phyloP scores from a whole-genome alignment of 2,113 vertebrate genomes.

The Leptobrachium ailaonicum region DNA sequence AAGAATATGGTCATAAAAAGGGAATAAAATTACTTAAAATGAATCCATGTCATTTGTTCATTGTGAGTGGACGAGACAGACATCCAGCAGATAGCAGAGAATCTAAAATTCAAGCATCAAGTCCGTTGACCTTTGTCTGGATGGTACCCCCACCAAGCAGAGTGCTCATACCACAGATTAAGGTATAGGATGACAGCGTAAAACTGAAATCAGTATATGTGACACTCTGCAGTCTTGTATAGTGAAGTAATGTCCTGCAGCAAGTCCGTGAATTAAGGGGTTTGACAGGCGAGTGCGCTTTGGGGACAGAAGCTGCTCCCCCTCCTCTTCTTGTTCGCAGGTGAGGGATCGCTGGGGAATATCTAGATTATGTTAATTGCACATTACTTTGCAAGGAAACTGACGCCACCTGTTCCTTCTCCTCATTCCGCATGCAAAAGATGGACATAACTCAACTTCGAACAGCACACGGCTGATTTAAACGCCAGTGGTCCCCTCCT shows the following conservation, averaged over 20 bases:
- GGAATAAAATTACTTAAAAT: too few species aligned
- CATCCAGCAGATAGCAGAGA: too few species aligned
- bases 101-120: too few species aligned
- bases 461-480: constrained; percentile 41
- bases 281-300: constrained; percentile 29
- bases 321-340: constrained; percentile 36
- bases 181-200: too few species aligned
- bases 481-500: constrained; percentile 26
- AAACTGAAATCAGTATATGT: constrained; percentile 3
- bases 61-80: too few species aligned
- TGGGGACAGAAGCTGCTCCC: constrained; percentile 9
- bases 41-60: too few species aligned
- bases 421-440: constrained; percentile 47
- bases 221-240: constrained; percentile 20
- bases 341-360: constrained; percentile 48
- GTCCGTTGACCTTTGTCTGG: too few species aligned
- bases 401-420: constrained; percentile 49
- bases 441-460: constrained; percentile 46
- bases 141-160: too few species aligned
- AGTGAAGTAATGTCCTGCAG: constrained; percentile 11
- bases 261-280: constrained; percentile 14
- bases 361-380: constrained; percentile 51
- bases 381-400: constrained; percentile 46
- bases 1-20: too few species aligned
- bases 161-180: too few species aligned